Percentiles rank a stretch among this genome's conserved stretches.
Conservation (phyloP, 2,797 vertebrate species). For the Etheostoma nigrum region DNA sequence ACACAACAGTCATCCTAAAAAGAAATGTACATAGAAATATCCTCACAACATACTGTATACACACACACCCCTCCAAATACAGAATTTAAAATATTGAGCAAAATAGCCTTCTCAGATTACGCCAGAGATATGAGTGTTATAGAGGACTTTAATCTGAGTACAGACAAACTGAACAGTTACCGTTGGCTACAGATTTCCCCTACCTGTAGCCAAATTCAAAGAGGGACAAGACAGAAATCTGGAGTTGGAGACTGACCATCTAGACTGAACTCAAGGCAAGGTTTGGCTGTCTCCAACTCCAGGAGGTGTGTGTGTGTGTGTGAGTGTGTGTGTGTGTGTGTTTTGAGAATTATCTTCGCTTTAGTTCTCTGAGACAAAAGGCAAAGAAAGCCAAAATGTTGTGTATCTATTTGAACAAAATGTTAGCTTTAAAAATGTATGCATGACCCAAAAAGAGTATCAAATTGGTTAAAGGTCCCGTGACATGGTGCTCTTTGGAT, state of each 20-base stretch:
- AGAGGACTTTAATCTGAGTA: slow-evolving; percentile 28
- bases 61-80: background rate
- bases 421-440: no score
- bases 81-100: slow-evolving; percentile 37
- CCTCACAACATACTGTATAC: no score
- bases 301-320: background rate
- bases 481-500: no score
- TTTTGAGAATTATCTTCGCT: no score
- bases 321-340: no score
- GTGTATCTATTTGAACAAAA: no score
- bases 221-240: slow-evolving; percentile 7
- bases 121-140: slow-evolving; percentile 14
- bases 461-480: no score
- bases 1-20: no score
- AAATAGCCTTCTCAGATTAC: slow-evolving; percentile 37
- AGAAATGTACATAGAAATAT: no score
- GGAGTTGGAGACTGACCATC: background rate
- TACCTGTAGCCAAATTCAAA: background rate
- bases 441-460: no score
- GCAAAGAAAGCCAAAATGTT: no score
- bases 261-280: background rate
- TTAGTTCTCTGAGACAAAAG: no score
- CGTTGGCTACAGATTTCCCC: background rate
- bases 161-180: background rate
- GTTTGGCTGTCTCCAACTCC: background rate